Evolutionary conservation across 2,888 invertebrate genomes (phyloP).

Genomic region (Epinotia bilunana): DNA sequence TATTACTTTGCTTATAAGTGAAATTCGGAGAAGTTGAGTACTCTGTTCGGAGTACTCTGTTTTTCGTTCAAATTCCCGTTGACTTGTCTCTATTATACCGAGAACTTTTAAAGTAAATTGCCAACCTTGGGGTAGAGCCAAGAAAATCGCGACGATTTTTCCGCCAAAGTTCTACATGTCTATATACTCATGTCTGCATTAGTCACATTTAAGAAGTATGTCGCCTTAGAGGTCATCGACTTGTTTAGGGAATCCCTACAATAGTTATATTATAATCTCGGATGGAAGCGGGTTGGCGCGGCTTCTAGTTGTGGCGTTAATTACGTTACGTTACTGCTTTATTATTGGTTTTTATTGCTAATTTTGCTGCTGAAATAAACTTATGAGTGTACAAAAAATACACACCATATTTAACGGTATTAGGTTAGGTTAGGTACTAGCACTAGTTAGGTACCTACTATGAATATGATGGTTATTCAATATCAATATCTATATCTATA

Average conservation of each 20-base stretch:
- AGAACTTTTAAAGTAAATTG: conserved; percentile 28
- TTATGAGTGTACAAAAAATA: background rate
- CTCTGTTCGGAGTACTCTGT: background rate
- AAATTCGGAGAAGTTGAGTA: background rate
- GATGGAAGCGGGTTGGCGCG: conserved; percentile 5
- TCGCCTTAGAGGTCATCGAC: conserved; percentile 36
- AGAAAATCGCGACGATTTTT: conserved; percentile 50
- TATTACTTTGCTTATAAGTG: background rate
- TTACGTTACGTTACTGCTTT: background rate
- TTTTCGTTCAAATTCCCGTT: background rate
- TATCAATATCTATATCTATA: too few relatives aligned
- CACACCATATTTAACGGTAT: too few relatives aligned
- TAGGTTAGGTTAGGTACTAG: too few relatives aligned
- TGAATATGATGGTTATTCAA: too few relatives aligned
- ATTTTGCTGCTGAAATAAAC: background rate
- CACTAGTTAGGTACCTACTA: too few relatives aligned
- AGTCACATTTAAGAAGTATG: conserved; percentile 40
- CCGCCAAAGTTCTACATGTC: conserved; percentile 36
- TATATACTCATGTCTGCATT: conserved; percentile 24
- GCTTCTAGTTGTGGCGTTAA: background rate
- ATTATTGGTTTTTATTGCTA: background rate
- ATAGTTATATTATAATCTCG: conserved; percentile 1
- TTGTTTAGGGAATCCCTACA: conserved; percentile 34
- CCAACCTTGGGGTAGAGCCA: conserved; percentile 46
- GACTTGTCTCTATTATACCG: conserved; percentile 7